phyloP scores from a whole-genome alignment of 1,140 invertebrate genomes.

The Spodoptera litura region DNA sequence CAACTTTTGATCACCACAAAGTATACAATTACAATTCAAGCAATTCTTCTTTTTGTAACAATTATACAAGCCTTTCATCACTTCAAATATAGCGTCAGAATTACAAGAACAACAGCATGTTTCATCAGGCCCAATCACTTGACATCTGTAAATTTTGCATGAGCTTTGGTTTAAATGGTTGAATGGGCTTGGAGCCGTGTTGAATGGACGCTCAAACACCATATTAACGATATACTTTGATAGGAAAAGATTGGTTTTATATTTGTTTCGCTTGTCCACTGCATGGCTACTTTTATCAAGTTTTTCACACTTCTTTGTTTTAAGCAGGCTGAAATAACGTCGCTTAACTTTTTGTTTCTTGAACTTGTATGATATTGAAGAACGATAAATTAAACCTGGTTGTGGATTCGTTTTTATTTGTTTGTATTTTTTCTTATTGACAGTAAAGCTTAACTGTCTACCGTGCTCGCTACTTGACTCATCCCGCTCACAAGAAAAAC shows the following conservation, averaged over 20 bases:
- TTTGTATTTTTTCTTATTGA: too few species aligned
- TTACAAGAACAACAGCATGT: constrained; percentile 73
- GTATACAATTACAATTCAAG: constrained; percentile 72
- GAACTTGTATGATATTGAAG: too few species aligned
- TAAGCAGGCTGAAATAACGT: too few species aligned
- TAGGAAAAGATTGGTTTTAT: not conserved
- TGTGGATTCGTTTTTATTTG: too few species aligned
- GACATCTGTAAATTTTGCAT: constrained; percentile 68
- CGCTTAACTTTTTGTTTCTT: too few species aligned
- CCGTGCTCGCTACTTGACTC: too few species aligned
- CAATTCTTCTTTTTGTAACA: constrained; percentile 78
- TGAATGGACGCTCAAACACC: constrained; percentile 13
- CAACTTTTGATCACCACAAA: constrained; percentile 65
- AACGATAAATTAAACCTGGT: too few species aligned
- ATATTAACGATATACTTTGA: constrained; percentile 45
- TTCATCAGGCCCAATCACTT: constrained; percentile 64
- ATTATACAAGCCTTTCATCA: constrained; percentile 76
- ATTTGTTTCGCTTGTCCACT: too few species aligned
- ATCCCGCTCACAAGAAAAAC: too few species aligned
- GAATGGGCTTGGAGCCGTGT: constrained; percentile 15
- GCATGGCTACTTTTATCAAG: too few species aligned
- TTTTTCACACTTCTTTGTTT: too few species aligned
- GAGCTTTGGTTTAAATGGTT: constrained; percentile 28
- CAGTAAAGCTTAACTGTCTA: too few species aligned
- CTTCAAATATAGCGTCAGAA: constrained; percentile 77